A percentile compares a stretch with the other conserved stretches of the same genome.
Conservation (phyloP, 2,888 invertebrate genomes). For the Torymus aiolomorphi region DNA sequence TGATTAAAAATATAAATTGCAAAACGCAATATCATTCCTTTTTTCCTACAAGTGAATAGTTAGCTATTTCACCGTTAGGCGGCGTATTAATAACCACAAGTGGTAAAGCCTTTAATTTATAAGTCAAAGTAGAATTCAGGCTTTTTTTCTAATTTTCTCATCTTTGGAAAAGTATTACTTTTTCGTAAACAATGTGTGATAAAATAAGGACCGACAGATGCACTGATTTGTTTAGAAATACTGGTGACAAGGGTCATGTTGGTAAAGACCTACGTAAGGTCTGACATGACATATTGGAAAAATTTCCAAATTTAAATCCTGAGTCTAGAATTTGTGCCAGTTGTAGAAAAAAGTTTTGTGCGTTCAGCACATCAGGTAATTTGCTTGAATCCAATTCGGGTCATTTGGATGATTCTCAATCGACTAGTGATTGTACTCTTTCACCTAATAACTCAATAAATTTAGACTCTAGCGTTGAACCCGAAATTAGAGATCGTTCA, state of each 20-base stretch:
- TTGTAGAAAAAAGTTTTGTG: constrained; percentile 10
- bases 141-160: no score
- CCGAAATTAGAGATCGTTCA: not conserved
- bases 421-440: not conserved
- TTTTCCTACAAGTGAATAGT: no score
- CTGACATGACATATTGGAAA: not conserved
- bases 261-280: not conserved
- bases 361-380: not conserved
- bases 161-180: no score
- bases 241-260: not conserved
- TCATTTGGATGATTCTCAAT: not conserved
- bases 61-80: no score
- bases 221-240: constrained; percentile 10
- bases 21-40: no score
- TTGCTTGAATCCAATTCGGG: not conserved
- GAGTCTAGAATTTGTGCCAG: constrained; percentile 11
- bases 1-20: no score
- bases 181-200: no score
- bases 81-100: no score
- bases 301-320: constrained; percentile 20
- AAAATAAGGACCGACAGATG: not conserved
- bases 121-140: no score
- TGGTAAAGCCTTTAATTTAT: no score
- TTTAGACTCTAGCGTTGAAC: constrained; percentile 5
- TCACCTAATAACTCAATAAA: not conserved